Conservation (phyloP, 2,888 invertebrate genomes). For the Aphelenchoides bicaudatus region DNA sequence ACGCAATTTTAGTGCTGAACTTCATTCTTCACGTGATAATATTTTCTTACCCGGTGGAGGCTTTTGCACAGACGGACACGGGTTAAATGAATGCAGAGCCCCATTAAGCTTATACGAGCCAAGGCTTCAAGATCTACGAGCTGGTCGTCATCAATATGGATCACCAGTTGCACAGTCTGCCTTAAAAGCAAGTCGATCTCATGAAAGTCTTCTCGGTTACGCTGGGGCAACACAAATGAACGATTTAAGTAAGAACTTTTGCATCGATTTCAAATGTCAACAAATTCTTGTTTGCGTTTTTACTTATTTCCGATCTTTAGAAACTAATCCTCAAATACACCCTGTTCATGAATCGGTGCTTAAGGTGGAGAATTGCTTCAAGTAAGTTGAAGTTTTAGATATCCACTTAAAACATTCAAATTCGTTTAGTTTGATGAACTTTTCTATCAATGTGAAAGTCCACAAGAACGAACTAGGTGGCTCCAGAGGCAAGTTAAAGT, state of each 20-base stretch:
- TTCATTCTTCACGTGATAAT: constrained; percentile 20
- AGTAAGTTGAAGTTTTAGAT: no score
- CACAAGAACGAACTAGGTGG: constrained; percentile 57
- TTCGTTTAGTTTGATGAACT: constrained; percentile 52
- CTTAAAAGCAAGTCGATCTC: constrained; percentile 45
- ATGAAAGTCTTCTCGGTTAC: constrained; percentile 55
- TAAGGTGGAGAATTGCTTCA: constrained; percentile 56
- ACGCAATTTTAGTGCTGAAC: constrained; percentile 27
- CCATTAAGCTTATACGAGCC: constrained; percentile 11
- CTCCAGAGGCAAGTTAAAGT: constrained; percentile 53
- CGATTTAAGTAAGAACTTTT: constrained; percentile 48
- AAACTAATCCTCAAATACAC: constrained; percentile 34
- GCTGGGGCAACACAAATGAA: constrained; percentile 54
- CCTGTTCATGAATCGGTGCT: constrained; percentile 58
- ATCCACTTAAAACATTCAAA: no score
- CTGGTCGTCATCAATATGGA: not conserved
- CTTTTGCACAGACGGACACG: not conserved
- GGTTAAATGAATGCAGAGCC: constrained; percentile 2
- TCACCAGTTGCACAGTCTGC: not conserved
- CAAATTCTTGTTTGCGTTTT: constrained; percentile 9
- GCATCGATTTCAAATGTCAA: not conserved
- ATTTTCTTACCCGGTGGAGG: not conserved
- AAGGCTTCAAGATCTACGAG: not conserved
- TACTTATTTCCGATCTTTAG: constrained; percentile 8
- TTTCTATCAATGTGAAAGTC: constrained; percentile 58